phyloP scores from a whole-genome alignment of 2,797 vertebrate genomes.

The Numenius phaeopus region DNA sequence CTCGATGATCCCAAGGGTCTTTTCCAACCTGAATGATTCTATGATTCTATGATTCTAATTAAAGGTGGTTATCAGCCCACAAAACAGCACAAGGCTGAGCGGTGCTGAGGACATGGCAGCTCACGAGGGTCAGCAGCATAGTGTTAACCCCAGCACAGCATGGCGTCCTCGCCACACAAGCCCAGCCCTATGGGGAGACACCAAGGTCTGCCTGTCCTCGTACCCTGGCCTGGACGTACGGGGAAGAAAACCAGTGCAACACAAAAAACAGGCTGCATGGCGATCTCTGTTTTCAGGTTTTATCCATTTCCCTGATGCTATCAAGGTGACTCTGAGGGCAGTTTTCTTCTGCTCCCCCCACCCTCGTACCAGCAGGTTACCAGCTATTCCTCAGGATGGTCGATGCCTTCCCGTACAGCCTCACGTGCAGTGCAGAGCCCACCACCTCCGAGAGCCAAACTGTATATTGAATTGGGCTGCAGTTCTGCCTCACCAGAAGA shows the following conservation, averaged over 20 bases:
- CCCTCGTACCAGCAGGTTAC: not conserved
- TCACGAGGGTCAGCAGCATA: rapidly evolving
- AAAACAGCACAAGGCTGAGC: rapidly evolving
- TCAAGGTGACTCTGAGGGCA: not conserved
- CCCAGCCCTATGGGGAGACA: not conserved
- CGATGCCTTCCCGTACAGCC: rapidly evolving
- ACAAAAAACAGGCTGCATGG: not conserved
- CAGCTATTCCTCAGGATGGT: not conserved
- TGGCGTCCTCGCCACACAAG: not conserved
- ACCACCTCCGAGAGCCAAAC: rapidly evolving
- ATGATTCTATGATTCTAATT: not conserved
- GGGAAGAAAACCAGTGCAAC: not conserved
- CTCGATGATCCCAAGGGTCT: too few relatives aligned
- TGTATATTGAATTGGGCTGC: not conserved
- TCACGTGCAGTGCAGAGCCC: rapidly evolving
- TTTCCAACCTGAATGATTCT: too few relatives aligned
- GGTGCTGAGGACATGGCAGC: not conserved
- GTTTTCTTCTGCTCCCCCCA: not conserved
- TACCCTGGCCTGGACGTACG: too few relatives aligned
- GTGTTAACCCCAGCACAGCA: rapidly evolving
- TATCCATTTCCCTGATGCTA: not conserved
- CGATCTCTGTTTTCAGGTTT: not conserved
- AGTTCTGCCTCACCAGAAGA: not conserved
- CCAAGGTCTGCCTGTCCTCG: not conserved
- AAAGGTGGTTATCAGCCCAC: not conserved